Conservation (phyloP, 2,888 invertebrate genomes). For the Drosophila mimica region DNA sequence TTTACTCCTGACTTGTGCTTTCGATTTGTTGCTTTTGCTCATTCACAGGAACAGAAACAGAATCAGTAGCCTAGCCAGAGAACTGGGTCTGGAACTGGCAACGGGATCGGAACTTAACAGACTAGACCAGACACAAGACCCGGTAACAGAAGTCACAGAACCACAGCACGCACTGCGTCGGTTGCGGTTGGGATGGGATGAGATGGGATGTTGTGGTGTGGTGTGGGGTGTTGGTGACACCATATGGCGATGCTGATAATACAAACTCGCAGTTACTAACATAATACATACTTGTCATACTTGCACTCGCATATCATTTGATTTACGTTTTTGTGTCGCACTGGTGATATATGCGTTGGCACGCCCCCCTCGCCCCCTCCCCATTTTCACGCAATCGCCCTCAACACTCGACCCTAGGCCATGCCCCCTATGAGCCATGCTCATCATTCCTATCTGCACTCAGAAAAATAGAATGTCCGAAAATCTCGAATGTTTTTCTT, state of each 20-base stretch:
- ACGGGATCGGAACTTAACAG: conserved; percentile 21
- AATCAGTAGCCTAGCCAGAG: background rate
- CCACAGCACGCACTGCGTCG: conserved; percentile 38
- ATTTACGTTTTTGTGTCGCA: conserved; percentile 75
- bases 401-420: conserved; percentile 1
- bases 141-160: conserved; percentile 9
- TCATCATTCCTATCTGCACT: conserved; percentile 30
- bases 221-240: conserved; percentile 19
- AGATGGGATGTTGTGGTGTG: background rate
- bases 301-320: conserved; percentile 78
- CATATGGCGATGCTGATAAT: conserved; percentile 72
- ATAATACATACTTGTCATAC: conserved; percentile 78
- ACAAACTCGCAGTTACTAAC: conserved; percentile 68
- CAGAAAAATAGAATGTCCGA: background rate
- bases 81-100: background rate
- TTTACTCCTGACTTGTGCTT: conserved; percentile 48
- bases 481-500: background rate
- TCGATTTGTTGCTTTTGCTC: conserved; percentile 11
- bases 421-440: conserved; percentile 8
- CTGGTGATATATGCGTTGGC: conserved; percentile 73
- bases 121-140: conserved; percentile 12
- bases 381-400: background rate
- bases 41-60: conserved; percentile 19
- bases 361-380: conserved; percentile 22
- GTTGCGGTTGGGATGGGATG: background rate